These are phyloP conservation scores for Parus major DNA, from an alignment of 2,113 vertebrate species.

Conservation along the genomic window DNA sequence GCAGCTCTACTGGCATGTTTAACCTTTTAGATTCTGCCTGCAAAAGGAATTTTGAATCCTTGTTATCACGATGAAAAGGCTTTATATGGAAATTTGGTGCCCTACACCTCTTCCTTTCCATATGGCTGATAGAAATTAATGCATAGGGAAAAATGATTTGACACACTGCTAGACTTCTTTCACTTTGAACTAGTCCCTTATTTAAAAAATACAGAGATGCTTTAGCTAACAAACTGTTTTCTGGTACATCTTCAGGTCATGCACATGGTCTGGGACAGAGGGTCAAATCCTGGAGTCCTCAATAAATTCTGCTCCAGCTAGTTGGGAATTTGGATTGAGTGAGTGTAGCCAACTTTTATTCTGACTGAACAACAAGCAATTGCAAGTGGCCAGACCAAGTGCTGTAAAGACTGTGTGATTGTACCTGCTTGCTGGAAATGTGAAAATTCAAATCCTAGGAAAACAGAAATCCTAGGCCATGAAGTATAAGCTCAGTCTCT, in stretches of 20 bases:
- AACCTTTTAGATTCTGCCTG: slow-evolving; percentile 31
- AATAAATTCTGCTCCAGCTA: background rate
- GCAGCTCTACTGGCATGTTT: background rate
- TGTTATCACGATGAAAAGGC: background rate
- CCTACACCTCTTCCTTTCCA: background rate
- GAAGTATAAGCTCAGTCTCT: background rate
- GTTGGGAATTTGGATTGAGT: background rate
- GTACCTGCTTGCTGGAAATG: background rate
- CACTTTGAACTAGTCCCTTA: background rate
- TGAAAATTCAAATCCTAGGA: background rate
- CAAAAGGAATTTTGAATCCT: background rate
- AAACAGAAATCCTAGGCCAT: background rate
- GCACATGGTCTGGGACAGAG: background rate
- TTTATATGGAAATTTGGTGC: background rate
- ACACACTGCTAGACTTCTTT: background rate
- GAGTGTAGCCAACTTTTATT: background rate
- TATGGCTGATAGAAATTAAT: slow-evolving; percentile 28
- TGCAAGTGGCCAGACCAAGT: background rate
- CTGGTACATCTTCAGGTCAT: background rate
- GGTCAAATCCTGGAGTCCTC: background rate
- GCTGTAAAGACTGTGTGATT: background rate
- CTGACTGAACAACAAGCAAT: background rate
- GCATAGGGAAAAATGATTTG: background rate
- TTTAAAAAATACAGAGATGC: background rate
- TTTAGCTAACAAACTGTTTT: slow-evolving; percentile 37